Base-by-base conservation (phyloP, 2,113 vertebrate genomes). In the Callionymus lyra region DNA sequence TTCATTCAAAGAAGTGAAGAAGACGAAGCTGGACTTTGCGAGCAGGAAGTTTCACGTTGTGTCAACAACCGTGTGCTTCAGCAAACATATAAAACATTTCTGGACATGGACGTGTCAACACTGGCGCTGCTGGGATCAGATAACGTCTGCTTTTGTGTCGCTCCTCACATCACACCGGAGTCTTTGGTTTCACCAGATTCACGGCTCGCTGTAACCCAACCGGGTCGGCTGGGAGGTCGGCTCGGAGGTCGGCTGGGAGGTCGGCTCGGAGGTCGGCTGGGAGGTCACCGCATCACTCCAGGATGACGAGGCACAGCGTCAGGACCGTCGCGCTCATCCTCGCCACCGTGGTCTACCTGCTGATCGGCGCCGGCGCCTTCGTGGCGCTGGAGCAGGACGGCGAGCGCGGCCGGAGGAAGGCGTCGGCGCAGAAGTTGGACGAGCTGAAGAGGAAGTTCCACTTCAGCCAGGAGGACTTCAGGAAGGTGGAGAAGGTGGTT, bases 361-460 rank as follows among this genome's bases (percentile, higher is more conserved):
- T 93, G 57, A 71, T 89, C 43, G 91, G 92, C 47, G 91, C 90
- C 55, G 87, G 87, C 3, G 90, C 92, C 19, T 94, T 93, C 72
- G 88, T 89, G 58, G 88, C 89, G 1, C 86, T 95, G 5, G 90
- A 95, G 81, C 89, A 90, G 1, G 88, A 89, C 57, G 70, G 81
- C 2, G 90, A 90, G 79, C 82, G 68, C 43, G 72, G 79, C 14
- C 81, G 84, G 56, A 82, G 72, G 51, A 72, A 73, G 35, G 74
- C 82, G 47, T 78, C 92, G 81, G 90, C 88, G 71, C 85, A 86
- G 82, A 87, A 84, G 74, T 84, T 79, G 52, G 59, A 62, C 37
- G 86, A 89, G 69, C 72, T 91, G 54, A 85, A 76, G 45, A 76
- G 68, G 14, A 90, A 86, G 81, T 88, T 88, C 64, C 63, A 86